Evolutionary conservation across 2,888 invertebrate genomes (phyloP).

Genomic region (Eupithecia insigniata): DNA sequence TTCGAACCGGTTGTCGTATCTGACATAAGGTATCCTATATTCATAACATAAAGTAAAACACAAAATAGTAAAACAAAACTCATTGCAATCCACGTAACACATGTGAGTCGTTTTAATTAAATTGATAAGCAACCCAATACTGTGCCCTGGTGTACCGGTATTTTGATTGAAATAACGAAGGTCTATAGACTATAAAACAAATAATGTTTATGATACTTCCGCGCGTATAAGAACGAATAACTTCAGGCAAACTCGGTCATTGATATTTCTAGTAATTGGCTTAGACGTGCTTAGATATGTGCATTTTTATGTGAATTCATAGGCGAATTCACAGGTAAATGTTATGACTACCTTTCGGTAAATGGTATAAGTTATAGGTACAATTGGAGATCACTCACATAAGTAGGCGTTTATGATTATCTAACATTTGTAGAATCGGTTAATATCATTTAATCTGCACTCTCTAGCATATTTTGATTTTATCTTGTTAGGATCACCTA

Average conservation of each 20-base stretch:
- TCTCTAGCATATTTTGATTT: no score
- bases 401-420: no score
- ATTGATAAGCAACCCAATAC: slow-evolving; percentile 48
- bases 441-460: no score
- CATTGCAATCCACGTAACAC: neutral
- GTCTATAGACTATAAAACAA: no score
- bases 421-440: no score
- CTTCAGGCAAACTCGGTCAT: neutral
- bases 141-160: neutral
- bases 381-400: no score
- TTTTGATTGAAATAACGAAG: slow-evolving; percentile 6
- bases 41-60: neutral
- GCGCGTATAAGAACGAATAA: neutral
- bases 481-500: no score
- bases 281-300: neutral
- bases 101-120: slow-evolving; percentile 52
- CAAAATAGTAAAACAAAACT: neutral
- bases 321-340: no score
- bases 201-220: neutral
- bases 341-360: no score
- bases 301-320: no score
- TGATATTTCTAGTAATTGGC: neutral
- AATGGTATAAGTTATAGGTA: no score
- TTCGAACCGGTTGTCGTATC: neutral
- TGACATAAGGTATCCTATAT: neutral